Percentiles rank a stretch among this genome's conserved stretches.
These are phyloP conservation scores for Tragelaphus scriptus DNA, from an alignment of 2,113 vertebrate species.

Conservation along the genomic window DNA sequence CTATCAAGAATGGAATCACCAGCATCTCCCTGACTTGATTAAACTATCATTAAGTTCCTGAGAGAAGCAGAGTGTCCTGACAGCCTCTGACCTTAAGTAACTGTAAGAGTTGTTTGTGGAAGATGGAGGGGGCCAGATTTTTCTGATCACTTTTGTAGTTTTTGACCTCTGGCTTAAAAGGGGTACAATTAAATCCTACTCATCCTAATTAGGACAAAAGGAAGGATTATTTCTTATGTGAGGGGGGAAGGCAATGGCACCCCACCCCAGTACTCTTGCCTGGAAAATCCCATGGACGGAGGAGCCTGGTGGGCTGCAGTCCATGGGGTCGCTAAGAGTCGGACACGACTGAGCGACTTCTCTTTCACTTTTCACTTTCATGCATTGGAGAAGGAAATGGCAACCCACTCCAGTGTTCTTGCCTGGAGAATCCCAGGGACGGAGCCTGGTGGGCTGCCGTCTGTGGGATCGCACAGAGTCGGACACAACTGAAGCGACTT, in stretches of 20 bases:
- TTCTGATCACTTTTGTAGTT: constrained; percentile 27
- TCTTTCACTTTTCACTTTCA: no score
- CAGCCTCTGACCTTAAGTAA: constrained; percentile 39
- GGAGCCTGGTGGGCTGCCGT: no score
- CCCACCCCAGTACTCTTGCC: no score
- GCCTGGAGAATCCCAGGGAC: no score
- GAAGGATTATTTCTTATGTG: not conserved
- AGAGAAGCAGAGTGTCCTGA: constrained; percentile 35
- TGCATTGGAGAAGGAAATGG: no score
- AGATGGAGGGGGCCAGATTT: not conserved
- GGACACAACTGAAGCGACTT: no score
- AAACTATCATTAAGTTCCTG: constrained; percentile 54
- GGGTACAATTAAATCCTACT: not conserved
- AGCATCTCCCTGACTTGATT: constrained; percentile 60
- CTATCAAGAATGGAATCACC: constrained; percentile 59
- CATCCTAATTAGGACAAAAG: constrained; percentile 32
- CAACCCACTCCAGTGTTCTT: no score
- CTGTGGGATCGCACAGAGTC: no score
- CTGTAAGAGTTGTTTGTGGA: constrained; percentile 21
- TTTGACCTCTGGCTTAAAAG: not conserved
- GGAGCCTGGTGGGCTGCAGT: no score
- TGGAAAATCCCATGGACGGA: no score
- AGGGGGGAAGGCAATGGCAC: not conserved
- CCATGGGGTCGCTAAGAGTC: no score
- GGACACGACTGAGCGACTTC: no score